phyloP scores from a whole-genome alignment of 2,113 vertebrate species.

The Channa argus region DNA sequence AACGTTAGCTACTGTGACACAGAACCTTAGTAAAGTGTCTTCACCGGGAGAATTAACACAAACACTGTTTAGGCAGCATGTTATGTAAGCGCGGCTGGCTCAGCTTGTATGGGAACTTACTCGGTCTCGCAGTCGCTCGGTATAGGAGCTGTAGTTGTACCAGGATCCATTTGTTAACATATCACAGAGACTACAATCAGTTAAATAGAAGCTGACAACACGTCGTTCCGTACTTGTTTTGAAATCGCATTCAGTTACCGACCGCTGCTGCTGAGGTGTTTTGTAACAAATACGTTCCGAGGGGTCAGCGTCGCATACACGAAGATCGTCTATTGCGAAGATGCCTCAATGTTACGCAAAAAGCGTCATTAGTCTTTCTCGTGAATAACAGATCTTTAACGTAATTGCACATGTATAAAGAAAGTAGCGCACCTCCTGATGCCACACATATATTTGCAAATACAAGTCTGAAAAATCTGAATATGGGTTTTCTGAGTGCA shows the following conservation, averaged over 20 bases:
- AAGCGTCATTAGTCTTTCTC: background rate
- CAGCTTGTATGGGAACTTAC: conserved; percentile 67
- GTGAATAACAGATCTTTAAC: no score
- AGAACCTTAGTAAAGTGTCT: background rate
- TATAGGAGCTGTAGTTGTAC: conserved; percentile 42
- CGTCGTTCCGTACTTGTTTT: background rate
- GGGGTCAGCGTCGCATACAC: conserved; percentile 52
- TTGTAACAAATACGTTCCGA: conserved; percentile 64
- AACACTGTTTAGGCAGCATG: no score
- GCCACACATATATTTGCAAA: no score
- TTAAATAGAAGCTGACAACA: background rate
- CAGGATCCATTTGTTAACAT: conserved; percentile 62
- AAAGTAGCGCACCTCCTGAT: no score
- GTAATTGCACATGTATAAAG: no score
- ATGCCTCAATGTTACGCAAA: fast-evolving
- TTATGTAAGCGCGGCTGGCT: background rate
- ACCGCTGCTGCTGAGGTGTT: conserved; percentile 46
- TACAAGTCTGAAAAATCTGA: no score
- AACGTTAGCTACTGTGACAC: background rate
- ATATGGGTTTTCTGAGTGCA: background rate
- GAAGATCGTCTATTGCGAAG: conserved; percentile 24
- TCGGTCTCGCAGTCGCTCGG: conserved; percentile 79
- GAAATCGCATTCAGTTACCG: background rate
- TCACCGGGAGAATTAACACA: no score
- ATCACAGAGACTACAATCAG: conserved; percentile 6